Percentiles rank a stretch among this genome's conserved stretches.
Evolutionary conservation across 2,113 vertebrate genomes (phyloP).

Genomic region (Heptranchias perlo): DNA sequence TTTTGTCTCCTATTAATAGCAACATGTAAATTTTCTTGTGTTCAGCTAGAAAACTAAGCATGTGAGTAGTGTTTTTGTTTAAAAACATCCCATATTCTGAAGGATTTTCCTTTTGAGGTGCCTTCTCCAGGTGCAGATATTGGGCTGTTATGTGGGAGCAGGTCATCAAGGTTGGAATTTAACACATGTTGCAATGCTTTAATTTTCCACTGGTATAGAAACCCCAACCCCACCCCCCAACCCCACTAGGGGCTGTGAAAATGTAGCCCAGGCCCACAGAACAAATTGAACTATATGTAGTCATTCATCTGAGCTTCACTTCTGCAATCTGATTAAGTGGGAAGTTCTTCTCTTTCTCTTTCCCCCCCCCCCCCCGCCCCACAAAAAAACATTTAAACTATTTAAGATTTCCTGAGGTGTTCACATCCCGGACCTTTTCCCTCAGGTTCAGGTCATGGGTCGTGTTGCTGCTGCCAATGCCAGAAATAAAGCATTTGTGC

Average conservation of each 20-base stretch:
- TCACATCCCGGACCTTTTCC: not conserved
- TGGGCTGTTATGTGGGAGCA: not conserved
- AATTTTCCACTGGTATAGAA: not conserved
- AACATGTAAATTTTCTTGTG: not conserved
- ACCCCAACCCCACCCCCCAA: too few species aligned
- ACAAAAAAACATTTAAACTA: not conserved
- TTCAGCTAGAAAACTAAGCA: not conserved
- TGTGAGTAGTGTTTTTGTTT: not conserved
- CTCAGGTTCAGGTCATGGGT: too few species aligned
- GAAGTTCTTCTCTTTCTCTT: not conserved
- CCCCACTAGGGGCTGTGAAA: not conserved
- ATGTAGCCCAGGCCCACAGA: not conserved
- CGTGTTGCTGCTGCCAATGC: too few species aligned
- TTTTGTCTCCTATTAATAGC: not conserved
- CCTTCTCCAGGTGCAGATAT: not conserved
- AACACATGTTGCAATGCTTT: not conserved
- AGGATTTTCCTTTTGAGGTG: not conserved
- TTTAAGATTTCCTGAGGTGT: not conserved
- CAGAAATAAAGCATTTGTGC: too few species aligned
- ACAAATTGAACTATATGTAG: not conserved
- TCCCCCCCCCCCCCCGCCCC: not conserved
- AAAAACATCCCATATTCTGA: not conserved
- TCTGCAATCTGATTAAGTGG: not conserved
- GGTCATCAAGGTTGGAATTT: not conserved
- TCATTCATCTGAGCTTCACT: not conserved